Conservation (phyloP, 2,797 vertebrate genomes). For the Coracias cyanogaster region DNA sequence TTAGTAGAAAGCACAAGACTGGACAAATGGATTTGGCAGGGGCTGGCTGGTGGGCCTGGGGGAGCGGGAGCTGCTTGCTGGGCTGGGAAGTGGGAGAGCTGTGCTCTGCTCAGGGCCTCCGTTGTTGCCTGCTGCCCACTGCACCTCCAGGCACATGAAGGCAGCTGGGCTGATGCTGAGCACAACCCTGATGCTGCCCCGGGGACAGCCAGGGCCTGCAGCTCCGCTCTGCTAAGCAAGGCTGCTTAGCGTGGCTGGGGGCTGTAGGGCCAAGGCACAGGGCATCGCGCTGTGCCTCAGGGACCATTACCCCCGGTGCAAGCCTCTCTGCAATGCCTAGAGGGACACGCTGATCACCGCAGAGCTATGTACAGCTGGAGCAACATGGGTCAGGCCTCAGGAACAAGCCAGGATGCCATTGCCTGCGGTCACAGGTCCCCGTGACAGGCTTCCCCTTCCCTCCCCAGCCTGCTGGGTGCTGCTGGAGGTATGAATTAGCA, state of each 20-base stretch:
- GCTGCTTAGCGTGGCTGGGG: background rate
- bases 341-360: background rate
- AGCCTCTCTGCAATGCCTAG: background rate
- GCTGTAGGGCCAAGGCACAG: background rate
- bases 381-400: background rate
- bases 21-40: slow-evolving; percentile 70
- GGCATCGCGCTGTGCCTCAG: background rate
- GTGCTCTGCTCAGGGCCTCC: background rate
- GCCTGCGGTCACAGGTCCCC: background rate
- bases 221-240: background rate
- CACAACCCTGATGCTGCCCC: background rate
- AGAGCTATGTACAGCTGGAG: background rate
- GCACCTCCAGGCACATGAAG: background rate
- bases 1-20: slow-evolving; percentile 49
- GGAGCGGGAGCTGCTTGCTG: slow-evolving; percentile 1
- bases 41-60: slow-evolving; percentile 56
- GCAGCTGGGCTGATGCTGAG: slow-evolving; percentile 14
- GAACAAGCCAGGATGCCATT: background rate
- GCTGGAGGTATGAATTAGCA: background rate
- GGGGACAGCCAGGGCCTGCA: background rate
- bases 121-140: background rate
- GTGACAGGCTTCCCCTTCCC: background rate
- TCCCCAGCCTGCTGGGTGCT: background rate
- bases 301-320: background rate
- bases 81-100: background rate